These are phyloP conservation scores for Mesoclemmys tuberculata DNA, from an alignment of 2,113 vertebrate genomes.

Conservation along the genomic window DNA sequence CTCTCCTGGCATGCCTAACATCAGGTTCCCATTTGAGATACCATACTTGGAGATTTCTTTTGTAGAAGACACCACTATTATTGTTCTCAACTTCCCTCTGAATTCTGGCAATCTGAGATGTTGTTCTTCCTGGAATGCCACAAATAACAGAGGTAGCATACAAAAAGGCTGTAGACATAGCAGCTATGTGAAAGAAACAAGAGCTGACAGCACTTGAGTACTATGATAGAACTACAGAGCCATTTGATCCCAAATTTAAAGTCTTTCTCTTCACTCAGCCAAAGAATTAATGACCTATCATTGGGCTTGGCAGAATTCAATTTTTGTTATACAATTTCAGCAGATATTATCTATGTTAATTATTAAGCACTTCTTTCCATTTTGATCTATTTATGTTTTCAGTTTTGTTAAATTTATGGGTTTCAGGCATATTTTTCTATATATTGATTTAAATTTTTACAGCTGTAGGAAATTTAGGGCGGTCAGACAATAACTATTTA, in stretches of 20 bases:
- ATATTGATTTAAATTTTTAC: background rate
- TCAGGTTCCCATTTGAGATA: background rate
- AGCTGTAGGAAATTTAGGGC: background rate
- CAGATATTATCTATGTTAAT: background rate
- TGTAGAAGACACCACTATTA: background rate
- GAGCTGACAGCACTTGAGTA: background rate
- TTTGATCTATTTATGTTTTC: background rate
- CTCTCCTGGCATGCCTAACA: background rate
- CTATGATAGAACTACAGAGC: background rate
- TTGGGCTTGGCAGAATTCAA: background rate
- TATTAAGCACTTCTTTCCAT: background rate
- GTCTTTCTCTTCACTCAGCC: accelerated
- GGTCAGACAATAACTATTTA: background rate
- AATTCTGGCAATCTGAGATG: background rate
- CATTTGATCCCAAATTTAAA: background rate
- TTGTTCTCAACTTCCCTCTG: constrained; percentile 9
- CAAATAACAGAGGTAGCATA: background rate
- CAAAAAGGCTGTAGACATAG: constrained; percentile 1
- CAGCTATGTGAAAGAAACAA: constrained; percentile 18
- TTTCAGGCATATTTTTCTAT: background rate
- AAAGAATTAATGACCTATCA: background rate
- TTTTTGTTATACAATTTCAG: background rate
- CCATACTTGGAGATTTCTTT: constrained; percentile 10
- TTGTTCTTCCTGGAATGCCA: background rate
- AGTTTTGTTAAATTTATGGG: background rate